A percentile compares a stretch with the other conserved stretches of the same genome.
Evolutionary conservation across 2,113 vertebrate genomes (phyloP).

Genomic region (Neolamprologus modestus): DNA sequence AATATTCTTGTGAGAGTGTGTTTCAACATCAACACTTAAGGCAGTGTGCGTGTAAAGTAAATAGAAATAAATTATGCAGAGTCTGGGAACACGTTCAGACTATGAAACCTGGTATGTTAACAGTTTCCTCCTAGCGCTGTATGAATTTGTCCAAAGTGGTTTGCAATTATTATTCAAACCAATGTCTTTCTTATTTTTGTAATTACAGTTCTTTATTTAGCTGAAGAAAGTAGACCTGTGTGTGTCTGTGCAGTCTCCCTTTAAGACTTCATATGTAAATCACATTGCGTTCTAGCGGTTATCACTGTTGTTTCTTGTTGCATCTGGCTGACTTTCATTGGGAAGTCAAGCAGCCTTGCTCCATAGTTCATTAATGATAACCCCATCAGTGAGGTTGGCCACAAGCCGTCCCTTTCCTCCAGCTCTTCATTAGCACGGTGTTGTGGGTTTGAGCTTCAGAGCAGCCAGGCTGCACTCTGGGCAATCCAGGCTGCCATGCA

Average conservation of each 20-base stretch:
- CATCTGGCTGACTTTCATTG: neutral
- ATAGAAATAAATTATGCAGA: neutral
- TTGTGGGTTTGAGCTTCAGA: neutral
- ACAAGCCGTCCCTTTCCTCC: neutral
- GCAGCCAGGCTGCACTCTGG: neutral
- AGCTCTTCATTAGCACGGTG: conserved; percentile 14
- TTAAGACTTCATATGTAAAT: neutral
- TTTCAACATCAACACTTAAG: neutral
- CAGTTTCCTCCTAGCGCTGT: neutral
- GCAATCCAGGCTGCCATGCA: conserved; percentile 19
- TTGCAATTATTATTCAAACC: neutral
- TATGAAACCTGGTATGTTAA: neutral
- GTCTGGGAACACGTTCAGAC: neutral
- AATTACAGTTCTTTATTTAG: neutral
- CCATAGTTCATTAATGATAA: conserved; percentile 24
- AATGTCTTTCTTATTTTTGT: neutral
- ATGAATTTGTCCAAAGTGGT: neutral
- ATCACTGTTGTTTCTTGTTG: neutral
- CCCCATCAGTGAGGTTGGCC: conserved; percentile 16
- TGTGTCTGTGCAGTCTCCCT: neutral
- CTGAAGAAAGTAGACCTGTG: neutral
- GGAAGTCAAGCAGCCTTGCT: neutral
- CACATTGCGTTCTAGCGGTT: neutral
- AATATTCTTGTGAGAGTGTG: neutral
- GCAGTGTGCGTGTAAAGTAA: neutral